Conservation (phyloP, 1,140 invertebrate genomes). For the Ostrea denselamellosa region DNA sequence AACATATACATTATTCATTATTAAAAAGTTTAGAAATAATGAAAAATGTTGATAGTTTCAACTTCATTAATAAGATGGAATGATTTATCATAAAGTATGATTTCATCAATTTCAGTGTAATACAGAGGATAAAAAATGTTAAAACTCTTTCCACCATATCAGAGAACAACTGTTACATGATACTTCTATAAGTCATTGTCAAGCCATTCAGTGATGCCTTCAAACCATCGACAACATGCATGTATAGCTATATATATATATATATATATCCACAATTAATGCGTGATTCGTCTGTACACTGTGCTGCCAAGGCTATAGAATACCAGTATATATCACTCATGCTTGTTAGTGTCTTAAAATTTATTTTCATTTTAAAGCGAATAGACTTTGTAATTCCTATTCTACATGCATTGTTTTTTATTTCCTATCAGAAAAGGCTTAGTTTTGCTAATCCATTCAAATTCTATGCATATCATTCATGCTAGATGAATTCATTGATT, state of each 20-base stretch:
- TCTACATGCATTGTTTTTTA: too few species aligned
- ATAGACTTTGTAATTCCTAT: too few species aligned
- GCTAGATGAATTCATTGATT: neutral
- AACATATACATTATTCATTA: neutral
- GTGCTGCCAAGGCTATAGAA: neutral
- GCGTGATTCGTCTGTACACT: neutral
- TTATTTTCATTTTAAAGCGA: neutral
- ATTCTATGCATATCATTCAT: too few species aligned
- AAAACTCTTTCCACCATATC: neutral
- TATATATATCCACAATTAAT: neutral
- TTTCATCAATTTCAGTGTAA: neutral
- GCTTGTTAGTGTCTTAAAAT: neutral
- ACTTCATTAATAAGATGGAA: neutral
- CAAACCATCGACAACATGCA: neutral
- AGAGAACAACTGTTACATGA: neutral
- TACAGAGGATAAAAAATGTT: neutral
- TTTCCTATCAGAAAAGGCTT: too few species aligned
- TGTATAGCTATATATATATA: neutral
- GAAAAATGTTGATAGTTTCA: neutral
- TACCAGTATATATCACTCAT: neutral
- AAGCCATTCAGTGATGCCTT: conserved; percentile 31
- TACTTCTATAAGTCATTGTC: neutral
- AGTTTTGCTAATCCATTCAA: too few species aligned
- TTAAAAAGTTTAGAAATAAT: neutral
- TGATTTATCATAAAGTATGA: neutral